phyloP scores from a whole-genome alignment of 1,140 invertebrate genomes.

The Wasmannia auropunctata region DNA sequence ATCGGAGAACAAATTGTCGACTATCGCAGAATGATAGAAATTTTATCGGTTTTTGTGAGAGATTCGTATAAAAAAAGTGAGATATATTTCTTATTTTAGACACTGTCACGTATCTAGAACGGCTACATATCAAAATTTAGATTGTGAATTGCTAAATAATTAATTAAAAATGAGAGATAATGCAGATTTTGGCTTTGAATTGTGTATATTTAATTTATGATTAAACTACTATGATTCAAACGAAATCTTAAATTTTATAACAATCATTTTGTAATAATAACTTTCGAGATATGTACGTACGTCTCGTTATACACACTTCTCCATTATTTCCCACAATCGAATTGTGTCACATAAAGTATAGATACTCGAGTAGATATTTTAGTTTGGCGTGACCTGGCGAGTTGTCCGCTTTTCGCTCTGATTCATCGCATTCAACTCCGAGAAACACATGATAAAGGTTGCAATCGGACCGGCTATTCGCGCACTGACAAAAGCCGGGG shows the following conservation, averaged over 20 bases:
- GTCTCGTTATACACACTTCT: background rate
- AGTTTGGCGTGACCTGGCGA: constrained; percentile 47
- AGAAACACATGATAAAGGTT: constrained; percentile 69
- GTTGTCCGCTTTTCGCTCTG: constrained; percentile 47
- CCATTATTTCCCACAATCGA: constrained; percentile 34
- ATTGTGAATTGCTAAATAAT: background rate
- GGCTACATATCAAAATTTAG: background rate
- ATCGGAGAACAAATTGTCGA: constrained; percentile 23
- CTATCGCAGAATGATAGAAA: background rate
- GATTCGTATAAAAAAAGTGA: background rate
- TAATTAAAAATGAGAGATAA: background rate
- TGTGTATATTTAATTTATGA: background rate
- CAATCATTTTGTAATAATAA: too few relatives aligned
- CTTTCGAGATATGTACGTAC: background rate
- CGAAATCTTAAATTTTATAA: background rate
- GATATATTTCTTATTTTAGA: background rate
- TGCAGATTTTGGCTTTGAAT: background rate
- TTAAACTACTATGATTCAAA: background rate
- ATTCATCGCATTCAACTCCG: constrained; percentile 61
- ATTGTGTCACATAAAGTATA: constrained; percentile 42
- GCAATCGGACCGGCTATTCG: constrained; percentile 50
- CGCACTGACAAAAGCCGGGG: constrained; percentile 54
- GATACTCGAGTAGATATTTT: constrained; percentile 37
- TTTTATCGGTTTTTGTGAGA: background rate
- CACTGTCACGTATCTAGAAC: background rate